phyloP scores from a whole-genome alignment of 2,888 invertebrate species.

The Eupelmus urozonus region DNA sequence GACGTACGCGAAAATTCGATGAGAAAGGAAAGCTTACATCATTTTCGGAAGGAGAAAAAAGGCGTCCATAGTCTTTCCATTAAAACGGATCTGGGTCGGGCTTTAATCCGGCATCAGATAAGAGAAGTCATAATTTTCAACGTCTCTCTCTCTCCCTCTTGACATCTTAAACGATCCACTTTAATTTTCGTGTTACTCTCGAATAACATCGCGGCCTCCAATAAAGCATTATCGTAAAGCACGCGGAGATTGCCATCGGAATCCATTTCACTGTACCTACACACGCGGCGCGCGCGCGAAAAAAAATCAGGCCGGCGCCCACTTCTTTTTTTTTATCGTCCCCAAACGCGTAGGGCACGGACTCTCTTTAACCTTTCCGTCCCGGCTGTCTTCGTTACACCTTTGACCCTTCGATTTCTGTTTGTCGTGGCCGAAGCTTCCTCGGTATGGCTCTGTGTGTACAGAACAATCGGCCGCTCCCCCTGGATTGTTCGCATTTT shows the following conservation, averaged over 20 bases:
- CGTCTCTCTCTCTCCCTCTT: too few species aligned
- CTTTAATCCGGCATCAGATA: background rate
- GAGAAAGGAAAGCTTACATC: too few species aligned
- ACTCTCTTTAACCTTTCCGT: slow-evolving; percentile 1
- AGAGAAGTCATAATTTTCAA: background rate
- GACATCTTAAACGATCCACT: slow-evolving; percentile 16
- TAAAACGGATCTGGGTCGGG: too few species aligned
- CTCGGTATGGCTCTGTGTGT: too few species aligned
- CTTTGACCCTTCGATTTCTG: background rate
- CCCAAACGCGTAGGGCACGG: background rate
- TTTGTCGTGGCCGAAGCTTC: too few species aligned
- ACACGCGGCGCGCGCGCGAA: background rate
- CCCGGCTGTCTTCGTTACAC: background rate
- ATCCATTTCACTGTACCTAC: slow-evolving; percentile 8
- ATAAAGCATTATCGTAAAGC: slow-evolving; percentile 32
- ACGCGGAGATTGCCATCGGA: slow-evolving; percentile 26
- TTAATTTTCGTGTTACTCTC: slow-evolving; percentile 22
- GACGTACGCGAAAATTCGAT: too few species aligned
- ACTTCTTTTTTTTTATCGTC: background rate
- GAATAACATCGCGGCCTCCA: background rate
- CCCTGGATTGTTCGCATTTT: slow-evolving; percentile 45
- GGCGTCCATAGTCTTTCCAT: too few species aligned
- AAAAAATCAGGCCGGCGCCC: slow-evolving; percentile 30
- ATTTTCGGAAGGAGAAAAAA: background rate
- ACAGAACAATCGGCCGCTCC: background rate